Base-by-base conservation (phyloP, 2,113 vertebrate genomes). In the Nothocercus julius region DNA sequence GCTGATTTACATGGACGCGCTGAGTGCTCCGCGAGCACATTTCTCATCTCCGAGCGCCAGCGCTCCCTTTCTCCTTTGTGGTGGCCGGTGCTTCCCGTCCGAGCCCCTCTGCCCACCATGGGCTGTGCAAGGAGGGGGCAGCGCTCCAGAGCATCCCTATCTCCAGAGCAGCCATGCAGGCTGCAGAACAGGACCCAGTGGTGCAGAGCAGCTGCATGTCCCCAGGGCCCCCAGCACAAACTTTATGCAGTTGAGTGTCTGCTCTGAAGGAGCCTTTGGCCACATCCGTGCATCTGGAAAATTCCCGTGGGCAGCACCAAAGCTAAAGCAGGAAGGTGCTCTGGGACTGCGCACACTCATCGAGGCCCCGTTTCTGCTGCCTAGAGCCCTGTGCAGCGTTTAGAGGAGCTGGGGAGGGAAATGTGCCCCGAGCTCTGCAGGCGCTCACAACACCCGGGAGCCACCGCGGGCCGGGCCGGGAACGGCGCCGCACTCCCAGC, bases 1-100 rank as follows among this genome's bases (percentile, higher is more conserved):
- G 62, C 8, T 2, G 76, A 72, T 63, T 80, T 30, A 32, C 32
- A 8, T 3, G 40, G 70, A 24, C 78, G 58, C 5, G 5, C 32
- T 1, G 8, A 58, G 24, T 5, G 42, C 78, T 74, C 30, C 1
- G 0, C 25, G 36, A 49, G 34, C 4, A 1, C 5, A 0, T 3
- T 9, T 42, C 47, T 77, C 45, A 10, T n/a, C n/a, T n/a, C 38
- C 17, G 8, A 11, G 27, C 53, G 63, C 74, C 84, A 58, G 49
- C n/a, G 18, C 18, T 17, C 63, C 27, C 30, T 27, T 64, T 53
- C 69, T 40, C 49, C 63, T 89, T 45, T 24, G 59, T 5, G 21
- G 32, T 42, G 34, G 32, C n/a, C 68, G 54, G 69, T 1, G 3
- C 20, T 22, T 38, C 54, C 30, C 51, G 28, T 14, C 61, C 9